Evolutionary conservation across 2,888 invertebrate genomes (phyloP), one percentile per base, ranked within the genome.

Genomic region (Cylindroiulus punctatus): DNA sequence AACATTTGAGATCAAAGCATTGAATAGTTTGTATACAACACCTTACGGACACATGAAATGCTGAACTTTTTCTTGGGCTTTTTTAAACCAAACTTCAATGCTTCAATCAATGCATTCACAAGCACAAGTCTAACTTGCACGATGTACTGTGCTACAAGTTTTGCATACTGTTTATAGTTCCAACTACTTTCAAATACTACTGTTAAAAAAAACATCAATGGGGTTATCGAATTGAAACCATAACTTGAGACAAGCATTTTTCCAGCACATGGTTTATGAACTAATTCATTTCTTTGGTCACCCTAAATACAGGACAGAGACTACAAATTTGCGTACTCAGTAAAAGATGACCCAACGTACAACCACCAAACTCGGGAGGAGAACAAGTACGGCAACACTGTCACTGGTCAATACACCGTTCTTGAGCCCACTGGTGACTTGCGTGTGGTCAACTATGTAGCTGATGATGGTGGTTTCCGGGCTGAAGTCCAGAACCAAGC

Each of bases 281-380:
- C 26, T 82, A 12, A 22, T 82, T 14, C 17, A 82, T 22, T 47
- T 84, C 32, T 42, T 84, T 84, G 32, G 40, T 22, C 26, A 84
- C 40, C 26, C 26, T 22, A 26, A 47, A 42, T 86, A 32, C 47
- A 86, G 86, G 86, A 84, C 42, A n/a, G 86, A 52, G 87, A 87
- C 44, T 87, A 87, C 87, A 87, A 87, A 82, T 87, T 87, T 86
- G 30, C 86, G 1, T 87, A 87, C 81, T 86, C 87, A 65, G 87
- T 87, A 36, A 87, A 87, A 57, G 87, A 87, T 76, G 87, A 87
- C 42, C 86, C 87, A 84, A 87, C 87, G 30, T 87, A 87, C 86
- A 87, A 87, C 87, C 87, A 87, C 30, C 87, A 87, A 85, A 87
- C 87, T 42, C 85, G 87, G 0, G 87, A 87, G 81, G 87, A 87